Evolutionary conservation across 2,113 vertebrate species (phyloP).

Genomic region (Nerophis lumbriciformis): DNA sequence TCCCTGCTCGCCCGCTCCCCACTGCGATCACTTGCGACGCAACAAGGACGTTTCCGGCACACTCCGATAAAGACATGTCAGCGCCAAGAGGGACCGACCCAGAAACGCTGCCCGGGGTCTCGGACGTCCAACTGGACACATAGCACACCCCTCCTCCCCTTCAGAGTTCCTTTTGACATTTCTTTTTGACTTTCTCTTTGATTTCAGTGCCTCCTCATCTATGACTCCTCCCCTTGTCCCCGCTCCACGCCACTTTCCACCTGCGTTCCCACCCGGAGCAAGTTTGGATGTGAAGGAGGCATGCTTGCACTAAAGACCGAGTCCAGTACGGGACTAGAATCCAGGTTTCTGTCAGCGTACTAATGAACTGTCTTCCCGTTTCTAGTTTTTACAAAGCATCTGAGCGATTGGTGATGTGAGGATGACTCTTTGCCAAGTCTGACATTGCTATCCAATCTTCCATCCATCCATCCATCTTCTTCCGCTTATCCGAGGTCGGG

Average conservation of each 20-base stretch:
- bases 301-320: slow-evolving; percentile 10
- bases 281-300: slow-evolving; percentile 17
- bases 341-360: slow-evolving; percentile 34
- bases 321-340: slow-evolving; percentile 27
- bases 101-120: slow-evolving; percentile 36
- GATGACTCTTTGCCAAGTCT: too few species aligned
- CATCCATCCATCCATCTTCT: too few species aligned
- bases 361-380: slow-evolving; percentile 59
- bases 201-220: slow-evolving; percentile 50
- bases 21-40: slow-evolving; percentile 31
- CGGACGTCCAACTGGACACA: slow-evolving; percentile 59
- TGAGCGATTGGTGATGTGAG: slow-evolving; percentile 24
- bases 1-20: slow-evolving; percentile 25
- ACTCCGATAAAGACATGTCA: slow-evolving; percentile 51
- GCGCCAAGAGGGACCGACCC: slow-evolving; percentile 53
- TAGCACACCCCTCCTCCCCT: slow-evolving; percentile 41
- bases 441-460: too few species aligned
- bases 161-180: slow-evolving; percentile 22
- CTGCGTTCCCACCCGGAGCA: slow-evolving; percentile 18
- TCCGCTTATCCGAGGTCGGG: too few species aligned
- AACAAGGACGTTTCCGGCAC: slow-evolving; percentile 59
- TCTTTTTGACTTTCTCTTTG: slow-evolving; percentile 24
- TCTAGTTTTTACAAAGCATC: slow-evolving; percentile 26
- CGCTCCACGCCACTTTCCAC: slow-evolving; percentile 21
- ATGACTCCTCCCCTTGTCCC: slow-evolving; percentile 24